phyloP scores from a whole-genome alignment of 2,797 vertebrate species.

The Crax fasciolata region DNA sequence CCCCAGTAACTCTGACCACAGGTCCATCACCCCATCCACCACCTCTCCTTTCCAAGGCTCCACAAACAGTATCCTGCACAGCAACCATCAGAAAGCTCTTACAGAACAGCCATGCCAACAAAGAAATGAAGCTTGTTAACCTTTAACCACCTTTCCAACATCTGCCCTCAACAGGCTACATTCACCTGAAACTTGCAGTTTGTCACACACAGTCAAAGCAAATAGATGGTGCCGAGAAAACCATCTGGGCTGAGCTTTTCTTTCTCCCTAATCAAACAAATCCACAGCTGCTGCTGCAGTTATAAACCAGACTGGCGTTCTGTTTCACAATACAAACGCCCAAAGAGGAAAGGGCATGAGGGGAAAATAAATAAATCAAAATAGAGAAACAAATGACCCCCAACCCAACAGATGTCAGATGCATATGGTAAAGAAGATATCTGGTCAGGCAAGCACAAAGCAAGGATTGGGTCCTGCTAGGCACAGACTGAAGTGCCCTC shows the following conservation, averaged over 20 bases:
- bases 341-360: neutral
- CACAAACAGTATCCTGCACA: neutral
- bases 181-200: neutral
- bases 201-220: constrained; percentile 37
- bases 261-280: constrained; percentile 55
- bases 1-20: neutral
- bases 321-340: neutral
- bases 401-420: neutral
- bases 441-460: neutral
- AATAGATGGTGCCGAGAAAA: constrained; percentile 14
- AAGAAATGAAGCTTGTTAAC: constrained; percentile 27
- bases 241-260: constrained; percentile 62
- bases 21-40: neutral
- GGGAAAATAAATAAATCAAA: neutral
- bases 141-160: constrained; percentile 42
- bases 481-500: neutral
- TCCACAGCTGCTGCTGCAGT: constrained; percentile 15
- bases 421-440: neutral
- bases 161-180: neutral
- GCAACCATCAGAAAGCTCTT: neutral
- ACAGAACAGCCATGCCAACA: neutral
- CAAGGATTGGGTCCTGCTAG: neutral
- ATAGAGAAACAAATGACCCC: neutral
- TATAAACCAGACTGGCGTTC: neutral
- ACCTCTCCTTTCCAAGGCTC: neutral